phyloP scores from a whole-genome alignment of 2,888 invertebrate species.

The Eilema griseolum region DNA sequence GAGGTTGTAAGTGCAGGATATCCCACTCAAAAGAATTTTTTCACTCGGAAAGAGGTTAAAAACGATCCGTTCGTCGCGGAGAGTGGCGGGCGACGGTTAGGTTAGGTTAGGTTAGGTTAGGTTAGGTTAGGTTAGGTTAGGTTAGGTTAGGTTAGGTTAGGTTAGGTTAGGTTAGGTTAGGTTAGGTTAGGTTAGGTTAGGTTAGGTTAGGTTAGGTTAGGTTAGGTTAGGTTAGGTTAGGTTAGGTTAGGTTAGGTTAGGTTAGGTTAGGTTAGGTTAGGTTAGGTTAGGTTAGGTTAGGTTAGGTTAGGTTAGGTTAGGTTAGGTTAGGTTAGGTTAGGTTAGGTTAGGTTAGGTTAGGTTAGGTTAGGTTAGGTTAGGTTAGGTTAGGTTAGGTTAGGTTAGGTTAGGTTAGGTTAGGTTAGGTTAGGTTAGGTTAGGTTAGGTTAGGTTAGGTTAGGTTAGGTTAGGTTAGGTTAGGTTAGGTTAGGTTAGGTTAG shows the following conservation, averaged over 20 bases:
- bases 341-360: slow-evolving; percentile 46
- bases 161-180: slow-evolving; percentile 41
- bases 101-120: slow-evolving; percentile 37
- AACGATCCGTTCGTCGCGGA: no score
- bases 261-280: slow-evolving; percentile 30
- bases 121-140: slow-evolving; percentile 38
- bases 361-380: slow-evolving; percentile 48
- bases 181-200: slow-evolving; percentile 27
- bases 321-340: slow-evolving; percentile 45
- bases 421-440: slow-evolving; percentile 37
- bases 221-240: slow-evolving; percentile 26
- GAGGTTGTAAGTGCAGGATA: no score
- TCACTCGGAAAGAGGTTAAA: no score
- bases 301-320: slow-evolving; percentile 19
- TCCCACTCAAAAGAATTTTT: no score
- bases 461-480: slow-evolving; percentile 20
- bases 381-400: slow-evolving; percentile 38
- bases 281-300: slow-evolving; percentile 40
- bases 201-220: slow-evolving; percentile 28
- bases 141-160: slow-evolving; percentile 43
- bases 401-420: slow-evolving; percentile 26
- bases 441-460: slow-evolving; percentile 44
- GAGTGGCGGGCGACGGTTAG: no score
- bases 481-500: slow-evolving; percentile 39
- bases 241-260: no score